These are phyloP conservation scores for Acanthurus tractus DNA, from an alignment of 2,797 vertebrate species.

Conservation along the genomic window DNA sequence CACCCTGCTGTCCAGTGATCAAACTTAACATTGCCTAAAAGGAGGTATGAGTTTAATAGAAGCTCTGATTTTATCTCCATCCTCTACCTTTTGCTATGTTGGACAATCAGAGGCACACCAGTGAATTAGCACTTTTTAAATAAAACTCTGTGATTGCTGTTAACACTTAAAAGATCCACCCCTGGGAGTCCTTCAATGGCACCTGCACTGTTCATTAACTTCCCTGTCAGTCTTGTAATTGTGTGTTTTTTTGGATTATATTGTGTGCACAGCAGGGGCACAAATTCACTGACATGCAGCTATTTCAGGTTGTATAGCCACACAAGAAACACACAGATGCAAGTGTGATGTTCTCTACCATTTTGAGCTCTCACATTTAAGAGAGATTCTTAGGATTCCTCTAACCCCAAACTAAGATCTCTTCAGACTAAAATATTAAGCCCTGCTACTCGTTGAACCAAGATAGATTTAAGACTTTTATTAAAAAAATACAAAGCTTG, in stretches of 20 bases:
- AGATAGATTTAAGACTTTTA: conserved; percentile 7
- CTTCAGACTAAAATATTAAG: conserved; percentile 25
- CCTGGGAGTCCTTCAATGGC: conserved; percentile 54
- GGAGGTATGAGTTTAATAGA: neutral
- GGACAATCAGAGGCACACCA: conserved; percentile 11
- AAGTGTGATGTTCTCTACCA: neutral
- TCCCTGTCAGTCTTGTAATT: conserved; percentile 51
- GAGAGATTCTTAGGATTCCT: conserved; percentile 10
- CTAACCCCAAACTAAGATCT: conserved; percentile 15
- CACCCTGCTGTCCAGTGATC: neutral
- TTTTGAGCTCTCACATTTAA: neutral
- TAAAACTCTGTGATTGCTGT: conserved; percentile 27
- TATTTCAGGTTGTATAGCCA: conserved; percentile 28
- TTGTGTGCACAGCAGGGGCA: conserved; percentile 24
- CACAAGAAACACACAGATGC: conserved; percentile 7
- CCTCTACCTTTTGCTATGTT: conserved; percentile 9
- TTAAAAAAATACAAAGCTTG: conserved; percentile 2
- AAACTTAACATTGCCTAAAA: conserved; percentile 9
- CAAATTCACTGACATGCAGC: conserved; percentile 37
- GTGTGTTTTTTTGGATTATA: conserved; percentile 54
- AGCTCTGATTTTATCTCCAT: conserved; percentile 11
- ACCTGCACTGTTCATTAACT: conserved; percentile 56
- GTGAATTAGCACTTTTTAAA: conserved; percentile 35
- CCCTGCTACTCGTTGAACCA: conserved; percentile 23
- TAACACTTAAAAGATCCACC: conserved; percentile 47